These are phyloP conservation scores for Zaprionus bogoriensis DNA, from an alignment of 2,888 invertebrate genomes.

Conservation along the genomic window DNA sequence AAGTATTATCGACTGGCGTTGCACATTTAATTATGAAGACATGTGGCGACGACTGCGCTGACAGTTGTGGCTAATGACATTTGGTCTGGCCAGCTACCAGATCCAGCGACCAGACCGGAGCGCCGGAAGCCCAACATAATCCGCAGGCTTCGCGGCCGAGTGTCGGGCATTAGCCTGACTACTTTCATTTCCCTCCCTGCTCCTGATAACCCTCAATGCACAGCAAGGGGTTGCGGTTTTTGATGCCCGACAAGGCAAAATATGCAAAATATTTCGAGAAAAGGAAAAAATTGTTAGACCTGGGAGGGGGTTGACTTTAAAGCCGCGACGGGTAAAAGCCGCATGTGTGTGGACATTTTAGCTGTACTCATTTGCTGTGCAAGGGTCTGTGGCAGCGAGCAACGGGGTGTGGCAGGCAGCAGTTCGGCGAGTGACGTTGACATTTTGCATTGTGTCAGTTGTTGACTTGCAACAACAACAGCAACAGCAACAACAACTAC, in stretches of 20 bases:
- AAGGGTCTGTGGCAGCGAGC: not conserved
- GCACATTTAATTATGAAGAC: conserved; percentile 71
- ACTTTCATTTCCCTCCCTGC: conserved; percentile 22
- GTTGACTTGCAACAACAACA: conserved; percentile 31
- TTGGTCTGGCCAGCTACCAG: conserved; percentile 32
- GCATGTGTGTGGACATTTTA: conserved; percentile 50
- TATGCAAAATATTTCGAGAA: conserved; percentile 56
- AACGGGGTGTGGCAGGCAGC: not conserved
- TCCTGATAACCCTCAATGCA: conserved; percentile 15
- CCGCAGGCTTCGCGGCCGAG: conserved; percentile 66
- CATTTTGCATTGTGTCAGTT: conserved; percentile 47
- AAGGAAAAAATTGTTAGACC: conserved; percentile 13
- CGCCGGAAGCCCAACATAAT: conserved; percentile 60
- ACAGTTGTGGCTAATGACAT: conserved; percentile 74
- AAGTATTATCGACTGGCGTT: conserved; percentile 62
- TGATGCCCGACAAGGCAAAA: conserved; percentile 20
- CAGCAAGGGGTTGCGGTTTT: conserved; percentile 35
- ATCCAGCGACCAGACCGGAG: not conserved
- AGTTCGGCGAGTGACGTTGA: conserved; percentile 34
- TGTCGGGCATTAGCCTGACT: conserved; percentile 42
- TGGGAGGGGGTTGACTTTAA: conserved; percentile 20
- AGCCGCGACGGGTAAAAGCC: conserved; percentile 15
- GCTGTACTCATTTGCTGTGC: conserved; percentile 38
- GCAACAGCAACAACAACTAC: conserved; percentile 28
- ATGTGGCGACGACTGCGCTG: conserved; percentile 64